Percentiles rank a stretch among this genome's conserved stretches.
Evolutionary conservation across 2,797 vertebrate species (phyloP).

Genomic region (Odontamblyopus lacepedii): DNA sequence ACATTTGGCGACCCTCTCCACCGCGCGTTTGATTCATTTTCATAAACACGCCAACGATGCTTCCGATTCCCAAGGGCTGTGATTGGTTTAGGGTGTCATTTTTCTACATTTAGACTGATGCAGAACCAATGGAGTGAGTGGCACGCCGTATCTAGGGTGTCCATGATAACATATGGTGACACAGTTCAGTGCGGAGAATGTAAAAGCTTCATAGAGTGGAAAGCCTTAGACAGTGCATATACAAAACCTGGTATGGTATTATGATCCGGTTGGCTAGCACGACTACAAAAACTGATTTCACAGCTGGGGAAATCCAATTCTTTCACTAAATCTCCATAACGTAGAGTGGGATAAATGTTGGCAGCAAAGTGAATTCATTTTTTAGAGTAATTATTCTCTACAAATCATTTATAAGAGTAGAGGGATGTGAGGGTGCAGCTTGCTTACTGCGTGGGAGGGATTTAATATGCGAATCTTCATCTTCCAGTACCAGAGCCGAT

Average conservation of each 20-base stretch:
- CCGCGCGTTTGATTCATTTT: conserved; percentile 21
- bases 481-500: conserved; percentile 27
- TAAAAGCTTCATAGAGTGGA: conserved; percentile 31
- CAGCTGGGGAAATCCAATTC: conserved; percentile 78
- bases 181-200: conserved; percentile 38
- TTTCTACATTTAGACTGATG: conserved; percentile 40
- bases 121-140: conserved; percentile 43
- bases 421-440: conserved; percentile 15
- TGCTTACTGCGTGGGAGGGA: conserved; percentile 30
- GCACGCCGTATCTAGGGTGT: conserved; percentile 26
- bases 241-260: conserved; percentile 43
- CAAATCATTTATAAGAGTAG: conserved; percentile 47
- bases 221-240: conserved; percentile 34
- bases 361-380: conserved; percentile 62
- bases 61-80: conserved; percentile 22
- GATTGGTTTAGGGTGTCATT: conserved; percentile 28
- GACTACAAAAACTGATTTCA: conserved; percentile 78
- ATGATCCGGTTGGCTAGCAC: conserved; percentile 64
- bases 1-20: conserved; percentile 45
- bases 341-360: conserved; percentile 67
- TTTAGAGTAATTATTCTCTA: conserved; percentile 64
- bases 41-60: conserved; percentile 26
- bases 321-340: conserved; percentile 72
- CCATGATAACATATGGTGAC: conserved; percentile 36
- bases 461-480: conserved; percentile 14